phyloP scores from a whole-genome alignment of 2,888 invertebrate species.

The Steinernema hermaphroditum region DNA sequence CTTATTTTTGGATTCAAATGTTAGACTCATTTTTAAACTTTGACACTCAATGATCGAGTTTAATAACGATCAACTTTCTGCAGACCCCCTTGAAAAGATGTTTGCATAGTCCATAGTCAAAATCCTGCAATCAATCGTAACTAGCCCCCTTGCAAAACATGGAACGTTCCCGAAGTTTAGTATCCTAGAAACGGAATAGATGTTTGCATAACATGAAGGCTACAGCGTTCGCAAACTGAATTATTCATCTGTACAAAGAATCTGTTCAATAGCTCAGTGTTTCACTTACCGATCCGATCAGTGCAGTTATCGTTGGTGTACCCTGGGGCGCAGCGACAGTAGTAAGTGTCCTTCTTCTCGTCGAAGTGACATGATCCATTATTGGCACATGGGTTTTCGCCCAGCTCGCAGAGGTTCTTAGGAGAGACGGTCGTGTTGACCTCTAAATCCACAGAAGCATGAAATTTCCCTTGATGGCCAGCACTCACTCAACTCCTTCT shows the following conservation, averaged over 20 bases:
- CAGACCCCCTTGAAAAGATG: too few species aligned
- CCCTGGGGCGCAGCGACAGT: conserved; percentile 59
- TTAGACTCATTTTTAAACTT: too few species aligned
- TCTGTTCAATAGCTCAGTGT: neutral
- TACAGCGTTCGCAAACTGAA: neutral
- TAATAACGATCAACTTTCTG: too few species aligned
- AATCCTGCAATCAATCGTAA: too few species aligned
- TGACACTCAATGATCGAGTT: too few species aligned
- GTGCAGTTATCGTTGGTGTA: conserved; percentile 59
- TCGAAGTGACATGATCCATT: conserved; percentile 60
- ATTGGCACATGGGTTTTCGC: conserved; percentile 59
- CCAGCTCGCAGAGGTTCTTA: conserved; percentile 47
- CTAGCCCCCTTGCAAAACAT: too few species aligned
- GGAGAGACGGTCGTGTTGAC: neutral
- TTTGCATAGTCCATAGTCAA: too few species aligned
- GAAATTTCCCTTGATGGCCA: neutral
- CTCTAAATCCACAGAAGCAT: neutral
- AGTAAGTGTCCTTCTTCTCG: conserved; percentile 52
- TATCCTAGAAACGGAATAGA: too few species aligned
- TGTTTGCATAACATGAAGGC: conserved; percentile 9
- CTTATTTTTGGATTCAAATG: too few species aligned
- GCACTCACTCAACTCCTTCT: conserved; percentile 46
- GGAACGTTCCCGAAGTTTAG: too few species aligned
- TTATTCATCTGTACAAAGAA: neutral
- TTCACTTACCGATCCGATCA: conserved; percentile 51